Percentiles rank a stretch among this genome's conserved stretches.
Evolutionary conservation across 2,113 vertebrate species (phyloP).

Genomic region (Beaufortia kweichowensis): DNA sequence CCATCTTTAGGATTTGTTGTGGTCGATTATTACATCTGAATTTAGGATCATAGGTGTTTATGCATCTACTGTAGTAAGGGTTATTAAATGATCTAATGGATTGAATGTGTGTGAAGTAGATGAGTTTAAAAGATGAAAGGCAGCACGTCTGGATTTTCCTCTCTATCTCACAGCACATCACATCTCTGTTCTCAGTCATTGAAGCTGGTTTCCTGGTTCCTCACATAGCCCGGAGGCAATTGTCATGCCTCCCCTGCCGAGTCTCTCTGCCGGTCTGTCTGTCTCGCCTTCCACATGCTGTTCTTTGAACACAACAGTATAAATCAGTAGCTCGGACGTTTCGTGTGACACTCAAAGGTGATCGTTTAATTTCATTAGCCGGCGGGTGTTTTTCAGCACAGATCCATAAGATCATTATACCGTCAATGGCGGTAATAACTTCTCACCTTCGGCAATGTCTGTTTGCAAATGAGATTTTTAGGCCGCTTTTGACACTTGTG

Average conservation of each 20-base stretch:
- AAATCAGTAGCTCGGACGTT: background rate
- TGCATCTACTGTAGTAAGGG: no score
- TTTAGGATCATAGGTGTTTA: background rate
- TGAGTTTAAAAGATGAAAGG: constrained; percentile 6
- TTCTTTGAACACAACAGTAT: background rate
- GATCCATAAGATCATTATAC: background rate
- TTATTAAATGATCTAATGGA: no score
- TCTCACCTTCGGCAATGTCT: no score
- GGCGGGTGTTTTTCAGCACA: background rate
- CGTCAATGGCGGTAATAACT: no score
- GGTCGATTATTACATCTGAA: background rate
- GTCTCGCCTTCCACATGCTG: constrained; percentile 1
- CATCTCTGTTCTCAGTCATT: constrained; percentile 42
- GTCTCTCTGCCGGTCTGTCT: background rate
- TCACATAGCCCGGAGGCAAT: constrained; percentile 46
- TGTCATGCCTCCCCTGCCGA: constrained; percentile 15
- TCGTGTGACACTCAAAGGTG: background rate
- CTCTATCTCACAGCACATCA: constrained; percentile 41
- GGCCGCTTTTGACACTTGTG: constrained; percentile 10
- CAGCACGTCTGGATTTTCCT: background rate
- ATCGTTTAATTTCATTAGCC: background rate
- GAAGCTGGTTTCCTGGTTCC: constrained; percentile 54
- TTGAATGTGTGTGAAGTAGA: background rate
- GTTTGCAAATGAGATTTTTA: background rate
- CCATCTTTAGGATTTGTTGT: background rate